Conservation (phyloP, 2,797 vertebrate genomes). For the Bucorvus abyssinicus region DNA sequence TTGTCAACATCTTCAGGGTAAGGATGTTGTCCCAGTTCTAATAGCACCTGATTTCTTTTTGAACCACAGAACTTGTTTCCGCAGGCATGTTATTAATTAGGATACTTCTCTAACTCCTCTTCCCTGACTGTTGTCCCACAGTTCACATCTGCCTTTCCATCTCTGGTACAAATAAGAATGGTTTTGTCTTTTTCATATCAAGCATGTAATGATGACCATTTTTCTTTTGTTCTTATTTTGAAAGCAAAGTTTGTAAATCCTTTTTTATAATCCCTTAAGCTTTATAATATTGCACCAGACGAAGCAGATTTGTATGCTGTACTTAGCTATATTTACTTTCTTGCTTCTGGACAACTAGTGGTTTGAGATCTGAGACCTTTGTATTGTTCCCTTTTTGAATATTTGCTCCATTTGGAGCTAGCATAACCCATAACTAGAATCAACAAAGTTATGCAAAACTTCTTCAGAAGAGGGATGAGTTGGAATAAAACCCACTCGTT, state of each 20-base stretch:
- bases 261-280: slow-evolving; percentile 50
- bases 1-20: slow-evolving; percentile 55
- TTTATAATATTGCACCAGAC: slow-evolving; percentile 53
- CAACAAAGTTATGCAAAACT: slow-evolving; percentile 8
- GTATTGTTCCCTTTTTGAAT: not conserved
- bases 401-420: not conserved
- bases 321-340: slow-evolving; percentile 1
- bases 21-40: slow-evolving; percentile 14
- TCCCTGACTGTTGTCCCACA: slow-evolving; percentile 25
- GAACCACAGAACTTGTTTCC: slow-evolving; percentile 39
- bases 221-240: slow-evolving; percentile 66
- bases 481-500: not conserved
- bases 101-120: slow-evolving; percentile 31
- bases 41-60: slow-evolving; percentile 59
- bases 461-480: not conserved
- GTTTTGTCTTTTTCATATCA: not conserved
- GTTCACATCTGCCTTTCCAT: slow-evolving; percentile 36
- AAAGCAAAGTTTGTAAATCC: slow-evolving; percentile 59
- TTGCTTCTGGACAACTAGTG: not conserved
- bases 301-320: slow-evolving; percentile 43
- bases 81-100: slow-evolving; percentile 56
- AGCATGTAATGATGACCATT: slow-evolving; percentile 24
- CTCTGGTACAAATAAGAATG: slow-evolving; percentile 55
- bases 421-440: not conserved
- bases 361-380: slow-evolving; percentile 10